These are phyloP conservation scores for Perognathus longimembris DNA, from an alignment of 2,113 vertebrate species.

Conservation along the genomic window DNA sequence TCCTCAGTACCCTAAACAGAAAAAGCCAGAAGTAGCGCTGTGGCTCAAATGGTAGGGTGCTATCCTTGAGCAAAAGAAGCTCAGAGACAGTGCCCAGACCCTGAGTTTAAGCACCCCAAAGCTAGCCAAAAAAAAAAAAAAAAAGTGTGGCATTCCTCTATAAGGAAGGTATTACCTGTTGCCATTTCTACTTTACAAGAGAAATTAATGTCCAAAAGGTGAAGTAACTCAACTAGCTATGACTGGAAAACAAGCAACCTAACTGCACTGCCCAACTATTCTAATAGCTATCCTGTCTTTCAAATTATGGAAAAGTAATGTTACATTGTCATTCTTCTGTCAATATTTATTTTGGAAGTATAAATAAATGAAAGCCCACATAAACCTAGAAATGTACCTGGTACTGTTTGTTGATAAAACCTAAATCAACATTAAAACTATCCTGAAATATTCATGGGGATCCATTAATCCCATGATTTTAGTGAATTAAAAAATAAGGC, in stretches of 20 bases:
- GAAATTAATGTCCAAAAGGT: background rate
- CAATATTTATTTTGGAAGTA: background rate
- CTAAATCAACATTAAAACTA: conserved; percentile 25
- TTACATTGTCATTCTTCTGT: background rate
- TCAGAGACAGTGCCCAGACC: too few relatives aligned
- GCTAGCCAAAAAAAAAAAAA: too few relatives aligned
- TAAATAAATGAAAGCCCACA: background rate
- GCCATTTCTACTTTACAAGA: conserved; percentile 10
- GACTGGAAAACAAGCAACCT: background rate
- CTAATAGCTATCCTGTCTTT: background rate
- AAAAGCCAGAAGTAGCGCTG: too few relatives aligned
- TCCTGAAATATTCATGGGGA: background rate
- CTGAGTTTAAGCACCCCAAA: too few relatives aligned
- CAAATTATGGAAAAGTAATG: background rate
- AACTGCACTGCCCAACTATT: background rate
- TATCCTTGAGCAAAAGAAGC: too few relatives aligned
- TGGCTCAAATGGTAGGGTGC: too few relatives aligned
- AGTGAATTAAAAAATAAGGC: conserved; percentile 41
- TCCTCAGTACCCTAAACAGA: too few relatives aligned
- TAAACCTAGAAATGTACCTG: background rate
- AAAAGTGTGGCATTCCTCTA: background rate
- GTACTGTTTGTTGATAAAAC: background rate
- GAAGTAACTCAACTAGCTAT: background rate
- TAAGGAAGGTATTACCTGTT: background rate
- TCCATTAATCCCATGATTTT: conserved; percentile 27